Conservation (phyloP, 2,797 vertebrate species). For the Falco naumanni region DNA sequence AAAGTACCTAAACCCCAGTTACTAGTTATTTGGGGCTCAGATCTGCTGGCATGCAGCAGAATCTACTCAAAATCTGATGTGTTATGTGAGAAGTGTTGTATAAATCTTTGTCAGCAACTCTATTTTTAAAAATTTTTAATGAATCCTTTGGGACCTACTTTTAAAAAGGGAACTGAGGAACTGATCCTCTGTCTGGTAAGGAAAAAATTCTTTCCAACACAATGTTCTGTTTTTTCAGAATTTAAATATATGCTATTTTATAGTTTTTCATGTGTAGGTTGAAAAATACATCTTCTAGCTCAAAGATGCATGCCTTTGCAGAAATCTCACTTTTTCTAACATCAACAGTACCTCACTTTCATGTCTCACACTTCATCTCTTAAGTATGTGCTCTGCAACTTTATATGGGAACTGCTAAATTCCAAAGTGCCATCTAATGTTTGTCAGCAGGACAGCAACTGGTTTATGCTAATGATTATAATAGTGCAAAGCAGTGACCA, state of each 20-base stretch:
- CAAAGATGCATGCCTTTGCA: background rate
- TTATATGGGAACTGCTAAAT: background rate
- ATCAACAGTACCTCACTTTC: background rate
- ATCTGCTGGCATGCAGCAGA: background rate
- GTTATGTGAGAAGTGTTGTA: background rate
- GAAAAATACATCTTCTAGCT: background rate
- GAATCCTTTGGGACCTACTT: too few species aligned
- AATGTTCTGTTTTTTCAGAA: background rate
- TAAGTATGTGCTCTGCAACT: background rate
- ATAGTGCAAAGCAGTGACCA: background rate
- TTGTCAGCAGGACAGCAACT: constrained; percentile 50
- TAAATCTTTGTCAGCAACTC: background rate
- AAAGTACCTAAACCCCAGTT: background rate
- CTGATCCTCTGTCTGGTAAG: background rate
- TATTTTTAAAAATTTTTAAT: background rate
- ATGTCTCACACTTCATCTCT: background rate
- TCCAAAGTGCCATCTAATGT: constrained; percentile 54
- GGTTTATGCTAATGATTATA: background rate
- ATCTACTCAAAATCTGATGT: background rate
- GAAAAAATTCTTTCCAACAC: background rate
- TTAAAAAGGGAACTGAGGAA: background rate
- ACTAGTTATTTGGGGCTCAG: background rate
- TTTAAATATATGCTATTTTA: background rate
- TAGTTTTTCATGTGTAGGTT: background rate
- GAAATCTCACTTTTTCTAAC: background rate